Evolutionary conservation across 2,113 vertebrate genomes (phyloP), one percentile per base, ranked within the genome.

Genomic region (Clinocottus analis): DNA sequence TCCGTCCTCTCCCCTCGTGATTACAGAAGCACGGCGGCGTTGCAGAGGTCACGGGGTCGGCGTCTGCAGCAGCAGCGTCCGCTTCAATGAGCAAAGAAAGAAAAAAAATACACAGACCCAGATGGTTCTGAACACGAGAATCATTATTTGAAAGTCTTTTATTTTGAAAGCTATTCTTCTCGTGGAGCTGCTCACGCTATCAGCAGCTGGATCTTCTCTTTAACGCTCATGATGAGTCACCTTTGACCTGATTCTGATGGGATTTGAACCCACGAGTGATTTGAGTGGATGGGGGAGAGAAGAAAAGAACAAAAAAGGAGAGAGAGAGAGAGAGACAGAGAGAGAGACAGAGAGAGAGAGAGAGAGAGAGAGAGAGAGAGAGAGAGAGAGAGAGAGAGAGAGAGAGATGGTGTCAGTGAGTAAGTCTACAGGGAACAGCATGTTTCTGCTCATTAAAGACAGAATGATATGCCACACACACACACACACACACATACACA

Each of bases 361-460:
- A 6, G 4, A 1, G 41, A 45, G 4, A 6, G 43, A 63, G 45
- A 25, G 21, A 16, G n/a, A 33, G 35, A 55, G 56, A 63, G 31
- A 53, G 11, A 45, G 1, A 47, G 39, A 5, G 39, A 67, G 1
- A 9, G 29, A 35, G 7, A 16, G 45, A 16, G 41, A 23, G 55
- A 56, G 70, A 65, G 56, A 33, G 33, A 3, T 62, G 66, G 78
- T 85, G 76, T 82, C 59, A 51, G 66, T 37, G 61, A 51, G 62
- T 3, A 61, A 82, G 84, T 81, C 79, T 86, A 79, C 72, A 58
- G 80, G 80, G 82, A 88, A 85, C 85, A 87, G 82, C 77, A 61
- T 85, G 89, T 82, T 85, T 85, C 75, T 88, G 81, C 85, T 87
- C 85, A 89, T 89, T 87, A 90, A 82, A 87, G 76, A 13, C 67